These are phyloP conservation scores for Clarias gariepinus DNA, from an alignment of 2,113 vertebrate species.

Conservation along the genomic window DNA sequence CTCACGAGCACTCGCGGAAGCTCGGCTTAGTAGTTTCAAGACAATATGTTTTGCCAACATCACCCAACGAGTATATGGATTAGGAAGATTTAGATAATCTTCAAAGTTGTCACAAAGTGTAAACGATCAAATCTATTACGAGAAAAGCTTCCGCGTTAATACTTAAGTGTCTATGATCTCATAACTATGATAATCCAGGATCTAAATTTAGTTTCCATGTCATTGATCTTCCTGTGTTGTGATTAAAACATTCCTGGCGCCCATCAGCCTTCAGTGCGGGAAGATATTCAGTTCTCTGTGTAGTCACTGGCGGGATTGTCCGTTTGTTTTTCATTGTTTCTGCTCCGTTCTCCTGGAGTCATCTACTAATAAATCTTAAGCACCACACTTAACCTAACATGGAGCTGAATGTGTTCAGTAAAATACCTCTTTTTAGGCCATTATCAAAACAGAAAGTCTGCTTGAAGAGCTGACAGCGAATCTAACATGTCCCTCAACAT, in stretches of 20 bases:
- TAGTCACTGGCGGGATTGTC: background rate
- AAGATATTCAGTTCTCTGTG: background rate
- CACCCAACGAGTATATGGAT: slow-evolving; percentile 28
- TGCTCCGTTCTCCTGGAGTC: slow-evolving; percentile 3
- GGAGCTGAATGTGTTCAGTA: slow-evolving; percentile 2
- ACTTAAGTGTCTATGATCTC: background rate
- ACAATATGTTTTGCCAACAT: slow-evolving; percentile 21
- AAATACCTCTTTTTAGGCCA: slow-evolving; percentile 38
- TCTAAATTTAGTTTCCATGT: slow-evolving; percentile 15
- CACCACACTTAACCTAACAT: slow-evolving; percentile 31
- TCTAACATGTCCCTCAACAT: slow-evolving; percentile 43
- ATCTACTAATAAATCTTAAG: slow-evolving; percentile 24
- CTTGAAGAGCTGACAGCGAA: slow-evolving; percentile 38
- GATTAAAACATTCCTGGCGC: background rate
- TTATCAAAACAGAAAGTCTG: slow-evolving; percentile 11
- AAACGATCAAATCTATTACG: background rate
- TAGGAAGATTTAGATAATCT: slow-evolving; percentile 25
- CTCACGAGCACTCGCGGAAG: slow-evolving; percentile 42
- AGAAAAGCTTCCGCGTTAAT: slow-evolving; percentile 18
- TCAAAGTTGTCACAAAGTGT: slow-evolving; percentile 13
- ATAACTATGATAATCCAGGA: background rate
- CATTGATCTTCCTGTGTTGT: background rate
- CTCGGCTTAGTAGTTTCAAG: slow-evolving; percentile 36
- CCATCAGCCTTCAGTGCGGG: background rate
- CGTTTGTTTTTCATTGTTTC: slow-evolving; percentile 25